These are phyloP conservation scores for Gymnothorax reevesii DNA, from an alignment of 2,797 vertebrate genomes.

Conservation along the genomic window DNA sequence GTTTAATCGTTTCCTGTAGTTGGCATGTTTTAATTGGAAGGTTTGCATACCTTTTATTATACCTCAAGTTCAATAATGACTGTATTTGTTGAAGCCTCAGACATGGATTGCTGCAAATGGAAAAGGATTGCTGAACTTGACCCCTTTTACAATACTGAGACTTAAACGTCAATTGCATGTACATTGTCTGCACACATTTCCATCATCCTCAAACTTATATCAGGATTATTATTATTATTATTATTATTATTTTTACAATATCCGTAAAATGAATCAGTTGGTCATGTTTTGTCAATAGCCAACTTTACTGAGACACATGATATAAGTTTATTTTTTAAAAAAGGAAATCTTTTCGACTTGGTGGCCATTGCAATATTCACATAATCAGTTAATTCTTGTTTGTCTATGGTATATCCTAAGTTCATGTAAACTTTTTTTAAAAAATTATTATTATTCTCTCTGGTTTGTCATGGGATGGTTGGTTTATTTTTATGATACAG, in stretches of 20 bases:
- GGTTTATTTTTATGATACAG: slow-evolving; percentile 65
- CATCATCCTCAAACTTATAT: slow-evolving; percentile 43
- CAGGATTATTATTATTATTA: neutral
- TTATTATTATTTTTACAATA: slow-evolving; percentile 43
- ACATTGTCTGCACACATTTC: slow-evolving; percentile 31
- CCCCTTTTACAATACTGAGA: neutral
- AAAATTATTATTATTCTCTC: slow-evolving; percentile 37
- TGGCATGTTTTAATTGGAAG: neutral
- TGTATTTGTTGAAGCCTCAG: slow-evolving; percentile 22
- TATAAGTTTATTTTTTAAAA: slow-evolving; percentile 46
- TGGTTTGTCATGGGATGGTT: slow-evolving; percentile 63
- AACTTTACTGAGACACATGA: slow-evolving; percentile 69
- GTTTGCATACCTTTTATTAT: neutral
- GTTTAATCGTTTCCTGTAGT: neutral
- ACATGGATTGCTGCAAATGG: neutral
- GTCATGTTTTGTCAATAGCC: slow-evolving; percentile 62
- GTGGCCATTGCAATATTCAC: slow-evolving; percentile 59
- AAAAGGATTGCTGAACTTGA: neutral
- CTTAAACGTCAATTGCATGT: slow-evolving; percentile 8
- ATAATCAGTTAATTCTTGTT: slow-evolving; percentile 48
- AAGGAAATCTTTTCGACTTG: slow-evolving; percentile 49
- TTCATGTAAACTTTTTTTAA: slow-evolving; percentile 43
- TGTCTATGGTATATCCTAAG: slow-evolving; percentile 49
- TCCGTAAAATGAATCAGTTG: slow-evolving; percentile 63
- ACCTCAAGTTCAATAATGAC: neutral